phyloP scores from a whole-genome alignment of 2,888 invertebrate species.

The Rutpela maculata region DNA sequence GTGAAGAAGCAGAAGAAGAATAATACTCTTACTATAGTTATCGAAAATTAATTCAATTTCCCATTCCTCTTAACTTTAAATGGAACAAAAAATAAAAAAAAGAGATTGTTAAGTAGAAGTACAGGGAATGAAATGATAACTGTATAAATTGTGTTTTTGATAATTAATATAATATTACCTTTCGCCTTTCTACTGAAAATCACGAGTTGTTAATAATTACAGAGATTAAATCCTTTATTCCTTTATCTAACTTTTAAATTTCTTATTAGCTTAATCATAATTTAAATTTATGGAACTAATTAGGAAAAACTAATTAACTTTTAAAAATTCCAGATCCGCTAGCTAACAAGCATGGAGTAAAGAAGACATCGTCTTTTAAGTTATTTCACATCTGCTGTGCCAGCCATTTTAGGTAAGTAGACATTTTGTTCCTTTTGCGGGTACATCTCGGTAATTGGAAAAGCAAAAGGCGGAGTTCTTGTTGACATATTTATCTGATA shows the following conservation, averaged over 20 bases:
- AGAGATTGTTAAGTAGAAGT: no score
- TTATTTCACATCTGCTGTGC: constrained; percentile 68
- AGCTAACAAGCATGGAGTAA: constrained; percentile 67
- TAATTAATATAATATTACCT: neutral
- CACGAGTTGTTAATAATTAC: neutral
- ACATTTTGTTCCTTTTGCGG: constrained; percentile 67
- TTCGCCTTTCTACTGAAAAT: neutral
- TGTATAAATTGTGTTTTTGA: neutral
- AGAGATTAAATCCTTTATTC: constrained; percentile 8
- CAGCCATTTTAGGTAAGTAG: constrained; percentile 72
- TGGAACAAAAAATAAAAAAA: no score
- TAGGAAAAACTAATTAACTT: constrained; percentile 52
- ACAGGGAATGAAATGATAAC: no score
- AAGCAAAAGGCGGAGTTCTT: constrained; percentile 68
- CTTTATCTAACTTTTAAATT: neutral
- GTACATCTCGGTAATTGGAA: constrained; percentile 66
- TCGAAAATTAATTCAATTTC: no score
- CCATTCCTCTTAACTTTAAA: no score
- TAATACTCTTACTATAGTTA: no score
- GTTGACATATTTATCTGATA: constrained; percentile 74
- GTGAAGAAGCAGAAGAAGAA: no score
- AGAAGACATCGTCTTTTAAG: constrained; percentile 65
- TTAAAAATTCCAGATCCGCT: constrained; percentile 61
- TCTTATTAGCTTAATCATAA: constrained; percentile 36
- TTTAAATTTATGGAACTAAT: constrained; percentile 49